A percentile compares a stretch with the other conserved stretches of the same genome.
Evolutionary conservation across 1,140 invertebrate species (phyloP).

Genomic region (Cyrtorhinus lividipennis): DNA sequence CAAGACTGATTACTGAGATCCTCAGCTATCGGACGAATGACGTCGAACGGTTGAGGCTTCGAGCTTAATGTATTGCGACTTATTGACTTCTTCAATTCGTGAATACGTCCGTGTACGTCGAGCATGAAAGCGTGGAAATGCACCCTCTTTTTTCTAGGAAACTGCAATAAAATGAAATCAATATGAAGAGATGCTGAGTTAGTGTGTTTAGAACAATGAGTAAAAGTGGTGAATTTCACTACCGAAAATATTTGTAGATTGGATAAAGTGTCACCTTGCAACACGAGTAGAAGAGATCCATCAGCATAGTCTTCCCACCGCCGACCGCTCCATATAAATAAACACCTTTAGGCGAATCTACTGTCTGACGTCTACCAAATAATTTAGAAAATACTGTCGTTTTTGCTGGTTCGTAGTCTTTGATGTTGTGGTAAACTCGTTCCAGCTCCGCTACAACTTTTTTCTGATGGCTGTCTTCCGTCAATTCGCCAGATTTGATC

Average conservation of each 20-base stretch:
- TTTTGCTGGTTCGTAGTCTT: constrained; percentile 41
- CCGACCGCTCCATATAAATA: constrained; percentile 79
- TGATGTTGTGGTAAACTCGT: constrained; percentile 47
- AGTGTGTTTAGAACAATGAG: not conserved
- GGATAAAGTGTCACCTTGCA: no score
- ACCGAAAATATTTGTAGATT: no score
- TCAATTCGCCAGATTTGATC: constrained; percentile 36
- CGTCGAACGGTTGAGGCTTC: constrained; percentile 70
- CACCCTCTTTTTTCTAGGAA: constrained; percentile 59
- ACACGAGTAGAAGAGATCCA: constrained; percentile 91
- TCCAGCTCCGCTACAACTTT: constrained; percentile 52
- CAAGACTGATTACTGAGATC: constrained; percentile 70
- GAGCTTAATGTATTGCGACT: constrained; percentile 46
- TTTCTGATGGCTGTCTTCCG: constrained; percentile 53
- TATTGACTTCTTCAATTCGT: constrained; percentile 59
- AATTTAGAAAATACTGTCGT: constrained; percentile 32
- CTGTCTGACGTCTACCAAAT: constrained; percentile 31
- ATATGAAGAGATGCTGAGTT: no score
- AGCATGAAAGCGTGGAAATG: constrained; percentile 98
- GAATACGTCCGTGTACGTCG: constrained; percentile 79
- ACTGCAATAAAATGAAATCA: constrained; percentile 28
- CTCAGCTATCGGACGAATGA: constrained; percentile 84
- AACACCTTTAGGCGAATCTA: constrained; percentile 51
- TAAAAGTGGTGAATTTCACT: not conserved
- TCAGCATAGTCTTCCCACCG: constrained; percentile 95